Conservation (phyloP, 2,113 vertebrate species). For the Thinocorus orbignyianus region DNA sequence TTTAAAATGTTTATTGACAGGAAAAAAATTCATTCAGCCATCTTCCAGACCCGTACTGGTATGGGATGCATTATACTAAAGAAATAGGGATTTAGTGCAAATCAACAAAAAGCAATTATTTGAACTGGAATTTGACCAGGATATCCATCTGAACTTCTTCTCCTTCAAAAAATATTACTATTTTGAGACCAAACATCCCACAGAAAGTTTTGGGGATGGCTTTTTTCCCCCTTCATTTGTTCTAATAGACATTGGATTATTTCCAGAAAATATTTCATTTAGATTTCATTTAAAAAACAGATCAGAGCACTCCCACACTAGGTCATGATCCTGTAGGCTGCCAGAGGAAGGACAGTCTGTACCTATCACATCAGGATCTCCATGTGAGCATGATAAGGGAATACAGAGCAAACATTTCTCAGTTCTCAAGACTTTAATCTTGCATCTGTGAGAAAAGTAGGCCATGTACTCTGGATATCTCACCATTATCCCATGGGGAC, state of each 20-base stretch:
- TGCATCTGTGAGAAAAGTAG: constrained; percentile 2
- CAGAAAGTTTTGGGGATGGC: neutral
- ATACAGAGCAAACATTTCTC: neutral
- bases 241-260: neutral
- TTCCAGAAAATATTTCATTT: neutral
- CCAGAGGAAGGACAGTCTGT: neutral
- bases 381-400: neutral
- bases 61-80: neutral
- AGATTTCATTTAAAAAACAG: neutral
- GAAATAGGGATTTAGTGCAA: neutral
- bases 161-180: neutral
- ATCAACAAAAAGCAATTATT: neutral
- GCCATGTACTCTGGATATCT: neutral
- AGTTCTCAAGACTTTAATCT: constrained; percentile 22
- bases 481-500: neutral
- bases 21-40: neutral
- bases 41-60: neutral
- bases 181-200: neutral
- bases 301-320: neutral
- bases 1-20: neutral
- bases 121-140: neutral
- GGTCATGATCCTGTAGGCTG: neutral
- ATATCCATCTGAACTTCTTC: neutral
- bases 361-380: neutral
- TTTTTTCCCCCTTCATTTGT: neutral